Evolutionary conservation across 2,888 invertebrate species (phyloP), one percentile per base, ranked within the genome.

Genomic region (Autographa gamma): DNA sequence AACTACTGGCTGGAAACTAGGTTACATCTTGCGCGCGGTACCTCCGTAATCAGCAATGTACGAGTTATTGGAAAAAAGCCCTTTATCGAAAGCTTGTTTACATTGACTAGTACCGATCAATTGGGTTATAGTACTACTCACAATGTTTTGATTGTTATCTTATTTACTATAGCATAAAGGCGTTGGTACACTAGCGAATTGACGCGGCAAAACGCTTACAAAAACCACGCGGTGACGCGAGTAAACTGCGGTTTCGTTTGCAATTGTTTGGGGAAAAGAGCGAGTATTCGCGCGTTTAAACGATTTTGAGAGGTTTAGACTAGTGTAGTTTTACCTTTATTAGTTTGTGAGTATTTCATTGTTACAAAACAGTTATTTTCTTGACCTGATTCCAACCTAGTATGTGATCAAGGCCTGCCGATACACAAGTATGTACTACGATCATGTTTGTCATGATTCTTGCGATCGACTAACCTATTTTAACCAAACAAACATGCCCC

Each of bases 81-180:
- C 48, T n/a, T 76, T 81, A 81, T 81, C 71, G 66, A 31, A 48
- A 16, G 9, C 7, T 69, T 59, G 64, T 69, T 72, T 69, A 72
- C 69, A 65, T 56, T 62, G 31, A 63, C 19, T 66, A 31, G n/a
- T 65, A 69, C 62, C 60, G 62, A 25, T 25, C 59, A 77, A 78
- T 68, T 79, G 43, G 68, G 79, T 77, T 75, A 19, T 60, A 61
- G 75, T 79, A 71, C 78, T 78, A 79, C 58, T 52, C 56, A 67
- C 70, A 67, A 71, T 77, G 41, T 79, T 79, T 66, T 79, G 68
- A 64, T 71, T 69, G 43, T 80, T 67, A 76, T 71, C 71, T 60
- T 74, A 69, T 82, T 82, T 78, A 82, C 73, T 82, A 74, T 61
- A 1, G 18, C n/a, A 48, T 38, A 65, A 73, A 71, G 63, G 34